Base-by-base conservation (phyloP, 2,888 invertebrate genomes). In the Melangyna quadrimaculata region DNA sequence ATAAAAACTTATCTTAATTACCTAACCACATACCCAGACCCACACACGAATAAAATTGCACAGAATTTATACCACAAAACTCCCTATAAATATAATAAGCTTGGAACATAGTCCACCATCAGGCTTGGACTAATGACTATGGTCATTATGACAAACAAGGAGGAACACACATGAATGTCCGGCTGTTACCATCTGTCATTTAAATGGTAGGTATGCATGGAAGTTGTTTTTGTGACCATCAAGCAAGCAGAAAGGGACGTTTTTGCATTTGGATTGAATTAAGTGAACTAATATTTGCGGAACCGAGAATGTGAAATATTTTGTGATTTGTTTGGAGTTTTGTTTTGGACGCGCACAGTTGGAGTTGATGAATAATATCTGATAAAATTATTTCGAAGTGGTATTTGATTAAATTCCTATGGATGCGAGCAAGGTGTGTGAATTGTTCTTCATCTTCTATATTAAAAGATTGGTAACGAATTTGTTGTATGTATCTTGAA, bases 171-270 rank as follows among this genome's bases (percentile, higher is more conserved):
- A 48, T 27, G 40, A 71, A 72, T 65, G 77, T 73, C 80, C 86
- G 86, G 81, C 81, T 81, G 72, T 73, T 86, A 70, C 75, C 84
- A 80, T 84, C 84, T 84, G 80, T 84, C 84, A 84, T 84, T 79
- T 75, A 61, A 80, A 84, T 84, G 67, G 65, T 57, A 53, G 67
- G 65, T 57, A 53, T 65, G 48, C 37, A 48, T 67, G 51, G 40
- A 77, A 81, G 77, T 71, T 67, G 81, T 81, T 81, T 81, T 81
- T 72, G 61, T 61, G n/a, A 43, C 45, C 4, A n/a, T n/a, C n/a
- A n/a, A n/a, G n/a, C n/a, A 67, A 57, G 57, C 24, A 37, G 22
- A 9, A n/a, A 65, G 45, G 63, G 29, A 22, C 10, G 12, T 29
- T 45, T 43, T 17, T 43, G 8, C 12, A 17, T 10, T n/a, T 14